A percentile compares a stretch with the other conserved stretches of the same genome.
These are phyloP conservation scores for Thymallus thymallus DNA, from an alignment of 2,113 vertebrate species.

Conservation along the genomic window DNA sequence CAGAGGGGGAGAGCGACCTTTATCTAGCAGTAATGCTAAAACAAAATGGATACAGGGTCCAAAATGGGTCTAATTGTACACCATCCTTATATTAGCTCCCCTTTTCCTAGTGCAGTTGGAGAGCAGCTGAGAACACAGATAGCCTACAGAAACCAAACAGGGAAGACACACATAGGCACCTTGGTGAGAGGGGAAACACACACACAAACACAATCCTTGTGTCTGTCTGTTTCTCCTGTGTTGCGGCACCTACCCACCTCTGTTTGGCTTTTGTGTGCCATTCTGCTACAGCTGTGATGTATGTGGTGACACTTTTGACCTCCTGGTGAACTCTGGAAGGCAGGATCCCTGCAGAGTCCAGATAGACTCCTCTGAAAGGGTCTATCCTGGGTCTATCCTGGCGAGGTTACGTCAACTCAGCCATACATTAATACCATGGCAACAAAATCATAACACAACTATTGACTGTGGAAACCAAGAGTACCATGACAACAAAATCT, in stretches of 20 bases:
- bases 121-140: conserved; percentile 64
- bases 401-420: conserved; percentile 24
- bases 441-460: conserved; percentile 19
- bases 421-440: conserved; percentile 12
- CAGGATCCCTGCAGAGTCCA: conserved; percentile 36
- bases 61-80: not conserved
- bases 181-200: conserved; percentile 24
- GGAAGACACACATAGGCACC: conserved; percentile 34
- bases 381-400: conserved; percentile 31
- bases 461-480: conserved; percentile 14
- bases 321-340: conserved; percentile 64
- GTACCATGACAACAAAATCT: conserved; percentile 27
- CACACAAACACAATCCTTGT: conserved; percentile 40
- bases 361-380: conserved; percentile 21
- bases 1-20: conserved; percentile 53
- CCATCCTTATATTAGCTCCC: conserved; percentile 52
- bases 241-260: conserved; percentile 54
- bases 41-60: not conserved
- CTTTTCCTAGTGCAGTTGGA: conserved; percentile 33
- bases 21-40: not conserved
- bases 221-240: conserved; percentile 45
- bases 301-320: conserved; percentile 74
- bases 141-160: conserved; percentile 51
- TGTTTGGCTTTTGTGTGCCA: conserved; percentile 68
- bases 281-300: conserved; percentile 74